Conservation (phyloP, 2,113 vertebrate species). For the Ifrita kowaldi region DNA sequence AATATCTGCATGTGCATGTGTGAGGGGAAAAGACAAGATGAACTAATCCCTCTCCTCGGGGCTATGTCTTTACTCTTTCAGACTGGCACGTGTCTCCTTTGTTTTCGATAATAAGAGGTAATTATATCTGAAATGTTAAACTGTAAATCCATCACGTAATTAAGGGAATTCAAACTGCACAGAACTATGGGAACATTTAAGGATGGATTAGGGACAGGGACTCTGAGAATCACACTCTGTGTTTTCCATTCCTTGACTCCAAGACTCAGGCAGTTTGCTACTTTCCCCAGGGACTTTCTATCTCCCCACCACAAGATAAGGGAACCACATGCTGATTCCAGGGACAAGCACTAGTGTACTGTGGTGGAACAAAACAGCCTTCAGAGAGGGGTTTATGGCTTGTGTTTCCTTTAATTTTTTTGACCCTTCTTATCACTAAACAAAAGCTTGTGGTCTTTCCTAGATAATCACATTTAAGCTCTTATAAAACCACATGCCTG, state of each 20-base stretch:
- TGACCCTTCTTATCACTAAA: conserved; percentile 20
- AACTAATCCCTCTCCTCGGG: conserved; percentile 57
- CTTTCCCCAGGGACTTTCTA: background rate
- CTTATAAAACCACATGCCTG: conserved; percentile 3
- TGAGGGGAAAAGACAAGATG: background rate
- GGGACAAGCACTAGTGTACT: background rate
- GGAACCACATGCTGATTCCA: background rate
- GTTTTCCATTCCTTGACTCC: background rate
- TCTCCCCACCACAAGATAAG: background rate
- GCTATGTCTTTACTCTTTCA: conserved; percentile 72
- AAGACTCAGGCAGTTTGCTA: background rate
- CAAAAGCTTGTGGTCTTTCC: background rate
- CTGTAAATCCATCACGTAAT: conserved; percentile 55
- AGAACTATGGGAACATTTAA: conserved; percentile 52
- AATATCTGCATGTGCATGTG: background rate
- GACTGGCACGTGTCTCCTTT: conserved; percentile 72
- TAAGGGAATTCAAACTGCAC: conserved; percentile 49
- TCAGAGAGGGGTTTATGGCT: background rate
- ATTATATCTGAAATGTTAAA: conserved; percentile 77
- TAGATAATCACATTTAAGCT: conserved; percentile 29
- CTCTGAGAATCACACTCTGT: conserved; percentile 1
- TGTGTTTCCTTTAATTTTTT: background rate
- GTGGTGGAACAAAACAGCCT: background rate
- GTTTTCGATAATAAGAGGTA: conserved; percentile 76
- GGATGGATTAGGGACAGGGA: conserved; percentile 48